Base-by-base conservation (phyloP, 2,888 invertebrate genomes). In the Polydrusus cervinus region DNA sequence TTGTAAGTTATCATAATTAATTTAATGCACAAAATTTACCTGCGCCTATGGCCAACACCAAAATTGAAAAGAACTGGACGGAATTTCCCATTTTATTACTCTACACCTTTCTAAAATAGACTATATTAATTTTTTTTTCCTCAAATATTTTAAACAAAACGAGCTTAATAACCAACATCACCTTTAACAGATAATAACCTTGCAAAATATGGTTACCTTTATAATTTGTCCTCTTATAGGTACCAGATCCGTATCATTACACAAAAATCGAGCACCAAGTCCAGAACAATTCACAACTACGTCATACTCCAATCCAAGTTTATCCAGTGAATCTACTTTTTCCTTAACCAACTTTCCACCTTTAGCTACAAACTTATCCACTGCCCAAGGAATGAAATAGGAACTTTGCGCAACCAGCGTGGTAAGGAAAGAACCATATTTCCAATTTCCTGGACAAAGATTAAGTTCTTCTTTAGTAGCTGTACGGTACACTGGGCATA, bases 201-300 rank as follows among this genome's bases (percentile, higher is more conserved):
- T 25, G 25, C 1, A 1, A 25, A 5, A 25, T 25, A 25, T 5
- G 5, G 7, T 34, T 78, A 93, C 91, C 91, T 93, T 95, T 57
- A 93, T 87, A 7, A 97, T 90, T 88, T 97, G 97, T 1, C 97
- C 97, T 73, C 96, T 90, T 30, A 97, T 90, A 0, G 97, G 94
- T 34, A 94, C 92, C 75, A 97, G 84, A 81, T 92, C 91, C 77
- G 89, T 86, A 84, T 97, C 97, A 38, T 91, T 88, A 81, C 95
- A 95, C 53, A 97, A 87, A 80, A 89, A 88, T 85, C 91, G 92
- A 0, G 97, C 93, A n/a, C 94, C 95, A 64, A 97, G 87, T 8
- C 97, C 97, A 0, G 94, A 90, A 84, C 97, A 97, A 85, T 97
- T 97, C 68, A 97, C 90, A 45, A 96, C 88, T 13, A 95, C 88